Percentiles rank a stretch among this genome's conserved stretches.
phyloP scores from a whole-genome alignment of 2,888 invertebrate species.

The Drosophila imparisetae region DNA sequence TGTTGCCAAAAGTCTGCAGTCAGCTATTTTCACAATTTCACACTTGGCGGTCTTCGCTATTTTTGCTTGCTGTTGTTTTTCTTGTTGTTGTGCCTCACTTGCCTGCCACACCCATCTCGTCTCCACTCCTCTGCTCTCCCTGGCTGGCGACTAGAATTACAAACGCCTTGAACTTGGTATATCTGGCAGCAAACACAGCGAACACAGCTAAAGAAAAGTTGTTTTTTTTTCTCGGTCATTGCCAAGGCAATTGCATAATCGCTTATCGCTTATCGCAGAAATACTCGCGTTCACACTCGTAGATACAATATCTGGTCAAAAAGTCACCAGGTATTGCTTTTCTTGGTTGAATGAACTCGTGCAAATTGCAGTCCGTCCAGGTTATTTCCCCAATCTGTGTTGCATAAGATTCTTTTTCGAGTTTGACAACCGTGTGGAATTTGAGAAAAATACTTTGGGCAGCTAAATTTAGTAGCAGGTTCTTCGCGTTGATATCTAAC shows the following conservation, averaged over 20 bases:
- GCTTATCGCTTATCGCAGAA: constrained; percentile 44
- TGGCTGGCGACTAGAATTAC: constrained; percentile 32
- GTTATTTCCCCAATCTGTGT: constrained; percentile 14
- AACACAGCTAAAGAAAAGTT: neutral
- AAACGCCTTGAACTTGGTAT: constrained; percentile 56
- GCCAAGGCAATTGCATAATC: constrained; percentile 63
- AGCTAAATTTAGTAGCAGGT: constrained; percentile 64
- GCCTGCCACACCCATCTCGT: constrained; percentile 6
- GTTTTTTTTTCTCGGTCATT: constrained; percentile 65
- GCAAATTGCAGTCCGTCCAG: constrained; percentile 7
- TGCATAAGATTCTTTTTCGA: constrained; percentile 52
- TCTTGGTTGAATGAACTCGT: constrained; percentile 34
- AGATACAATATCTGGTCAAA: constrained; percentile 31
- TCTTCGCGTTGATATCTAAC: constrained; percentile 64
- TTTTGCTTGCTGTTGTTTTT: neutral
- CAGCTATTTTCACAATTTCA: constrained; percentile 22
- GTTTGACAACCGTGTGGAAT: constrained; percentile 53
- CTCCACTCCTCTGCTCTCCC: neutral
- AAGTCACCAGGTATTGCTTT: neutral
- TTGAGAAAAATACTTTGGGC: constrained; percentile 10
- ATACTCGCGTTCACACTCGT: neutral
- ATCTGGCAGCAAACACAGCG: constrained; percentile 2
- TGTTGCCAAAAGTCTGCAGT: constrained; percentile 34
- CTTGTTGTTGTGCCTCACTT: neutral
- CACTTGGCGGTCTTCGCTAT: constrained; percentile 48